Evolutionary conservation across 2,888 invertebrate species (phyloP), one percentile per base, ranked within the genome.

Genomic region (Galerucella nymphaeae): DNA sequence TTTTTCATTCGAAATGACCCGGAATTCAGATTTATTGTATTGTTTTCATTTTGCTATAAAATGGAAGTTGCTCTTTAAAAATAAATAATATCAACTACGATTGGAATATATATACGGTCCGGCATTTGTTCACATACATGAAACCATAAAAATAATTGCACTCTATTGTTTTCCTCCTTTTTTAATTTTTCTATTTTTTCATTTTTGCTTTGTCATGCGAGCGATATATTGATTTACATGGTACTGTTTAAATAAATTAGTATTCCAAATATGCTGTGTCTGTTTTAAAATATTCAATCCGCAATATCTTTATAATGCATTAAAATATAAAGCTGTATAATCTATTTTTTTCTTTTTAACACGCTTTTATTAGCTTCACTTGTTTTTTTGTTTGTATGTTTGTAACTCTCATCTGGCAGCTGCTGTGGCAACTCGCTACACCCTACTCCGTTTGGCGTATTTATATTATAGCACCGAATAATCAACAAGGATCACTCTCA

Each of bases 141-240:
- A 63, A 66, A 66, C 66, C 42, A 66, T 70, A 70, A 70, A 73
- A 73, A 73, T 73, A 70, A 70, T 66, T 73, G 70, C 66, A 62
- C 50, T 23, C 55, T 18, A 62, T 66, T 63, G 66, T 66, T 71
- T 67, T 66, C 38, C 48, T 45, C n/a, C 55, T 64, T 57, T 55
- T 63, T 59, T 41, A 59, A 41, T 59, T 59, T 62, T 11, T 30
- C 30, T 11, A 16, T 62, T 62, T 62, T 59, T 62, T 62, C 42
- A 62, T 42, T 62, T 62, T 16, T 42, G 61, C 11, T 62, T 2
- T 62, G 18, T 62, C 38, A 13, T 62, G 41, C 61, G 42, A 62
- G 9, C 8, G 61, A 62, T 42, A 16, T 41, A 62, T 42, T 62
- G 61, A 42, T 41, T 62, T 42, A 41, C 18, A 62, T 42, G 53